Evolutionary conservation across 2,797 vertebrate species (phyloP).

Genomic region (Poecile montanus): DNA sequence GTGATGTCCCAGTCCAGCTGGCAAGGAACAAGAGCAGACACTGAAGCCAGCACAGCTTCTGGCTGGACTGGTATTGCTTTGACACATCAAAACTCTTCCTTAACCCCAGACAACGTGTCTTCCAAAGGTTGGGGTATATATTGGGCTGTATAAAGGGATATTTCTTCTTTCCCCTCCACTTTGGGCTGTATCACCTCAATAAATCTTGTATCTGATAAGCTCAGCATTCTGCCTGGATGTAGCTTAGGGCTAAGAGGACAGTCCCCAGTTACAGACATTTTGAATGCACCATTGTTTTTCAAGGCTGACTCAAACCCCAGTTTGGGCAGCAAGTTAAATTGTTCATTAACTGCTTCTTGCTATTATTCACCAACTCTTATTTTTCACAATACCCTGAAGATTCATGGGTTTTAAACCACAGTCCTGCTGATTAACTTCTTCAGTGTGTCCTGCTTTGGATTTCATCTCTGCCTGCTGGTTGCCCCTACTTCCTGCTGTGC

Average conservation of each 20-base stretch:
- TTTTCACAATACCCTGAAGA: background rate
- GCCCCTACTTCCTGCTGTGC: background rate
- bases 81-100: rapidly evolving
- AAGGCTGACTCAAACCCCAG: background rate
- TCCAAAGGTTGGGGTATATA: background rate
- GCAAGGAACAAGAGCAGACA: background rate
- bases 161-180: background rate
- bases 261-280: background rate
- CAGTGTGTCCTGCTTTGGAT: background rate
- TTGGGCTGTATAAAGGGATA: background rate
- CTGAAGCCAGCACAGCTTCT: background rate
- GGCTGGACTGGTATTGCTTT: background rate
- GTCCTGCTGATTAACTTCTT: background rate
- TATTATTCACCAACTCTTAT: background rate
- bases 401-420: background rate
- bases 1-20: rapidly evolving
- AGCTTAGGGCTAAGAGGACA: rapidly evolving
- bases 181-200: background rate
- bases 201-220: background rate
- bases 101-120: rapidly evolving
- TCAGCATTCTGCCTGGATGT: background rate
- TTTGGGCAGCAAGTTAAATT: background rate
- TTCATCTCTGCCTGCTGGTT: background rate
- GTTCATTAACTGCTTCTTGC: background rate
- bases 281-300: background rate